phyloP scores from a whole-genome alignment of 2,797 vertebrate species.

The Monodelphis domestica region DNA sequence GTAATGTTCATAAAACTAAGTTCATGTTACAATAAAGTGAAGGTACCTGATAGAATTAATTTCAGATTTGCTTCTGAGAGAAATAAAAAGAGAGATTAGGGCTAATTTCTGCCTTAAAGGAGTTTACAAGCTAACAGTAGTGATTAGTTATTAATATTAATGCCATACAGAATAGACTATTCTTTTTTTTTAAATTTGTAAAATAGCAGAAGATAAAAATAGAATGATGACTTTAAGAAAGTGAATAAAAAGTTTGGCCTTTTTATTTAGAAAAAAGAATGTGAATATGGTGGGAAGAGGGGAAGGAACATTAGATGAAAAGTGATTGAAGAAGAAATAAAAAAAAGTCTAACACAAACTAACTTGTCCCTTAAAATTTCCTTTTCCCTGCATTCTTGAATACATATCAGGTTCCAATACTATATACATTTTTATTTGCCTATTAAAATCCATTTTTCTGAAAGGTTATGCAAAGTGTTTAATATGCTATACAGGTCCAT shows the following conservation, averaged over 20 bases:
- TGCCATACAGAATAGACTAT: neutral
- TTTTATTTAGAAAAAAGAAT: neutral
- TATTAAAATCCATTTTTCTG: neutral
- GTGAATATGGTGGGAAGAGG: neutral
- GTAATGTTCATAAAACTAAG: neutral
- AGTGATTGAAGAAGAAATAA: neutral
- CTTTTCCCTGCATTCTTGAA: neutral
- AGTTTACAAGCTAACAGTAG: neutral
- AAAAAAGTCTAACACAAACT: neutral
- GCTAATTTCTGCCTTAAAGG: neutral
- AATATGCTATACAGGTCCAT: neutral
- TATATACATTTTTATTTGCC: neutral
- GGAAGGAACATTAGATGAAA: neutral
- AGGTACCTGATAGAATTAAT: neutral
- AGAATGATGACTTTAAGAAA: neutral
- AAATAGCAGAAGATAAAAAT: neutral
- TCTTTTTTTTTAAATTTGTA: neutral
- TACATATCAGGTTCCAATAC: neutral
- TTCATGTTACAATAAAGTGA: neutral
- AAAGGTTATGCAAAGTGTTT: neutral
- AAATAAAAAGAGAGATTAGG: neutral
- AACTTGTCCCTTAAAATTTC: neutral
- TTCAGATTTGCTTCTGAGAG: neutral
- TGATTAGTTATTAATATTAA: too few relatives aligned
- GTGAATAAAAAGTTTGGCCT: neutral